These are phyloP conservation scores for Cosmia pyralina DNA, from an alignment of 2,888 invertebrate species.

Conservation along the genomic window DNA sequence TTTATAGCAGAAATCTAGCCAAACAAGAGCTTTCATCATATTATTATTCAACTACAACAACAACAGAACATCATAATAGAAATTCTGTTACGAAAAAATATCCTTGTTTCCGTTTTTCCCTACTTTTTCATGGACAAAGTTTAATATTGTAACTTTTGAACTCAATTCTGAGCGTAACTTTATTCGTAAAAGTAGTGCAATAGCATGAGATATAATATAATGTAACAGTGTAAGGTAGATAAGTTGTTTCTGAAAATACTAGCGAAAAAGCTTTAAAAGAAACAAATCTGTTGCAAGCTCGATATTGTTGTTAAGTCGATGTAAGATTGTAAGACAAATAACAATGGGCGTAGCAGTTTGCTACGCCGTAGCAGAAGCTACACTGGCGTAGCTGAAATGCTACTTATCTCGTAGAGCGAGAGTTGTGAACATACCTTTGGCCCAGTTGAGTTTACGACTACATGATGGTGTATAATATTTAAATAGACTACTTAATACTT, in stretches of 20 bases:
- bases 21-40: background rate
- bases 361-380: slow-evolving; percentile 12
- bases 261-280: background rate
- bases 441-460: background rate
- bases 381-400: slow-evolving; percentile 2
- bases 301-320: background rate
- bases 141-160: slow-evolving; percentile 50
- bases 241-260: background rate
- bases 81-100: slow-evolving; percentile 24
- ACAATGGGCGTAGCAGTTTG: slow-evolving; percentile 11
- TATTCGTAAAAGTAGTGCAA: slow-evolving; percentile 34
- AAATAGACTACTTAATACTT: background rate
- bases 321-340: background rate
- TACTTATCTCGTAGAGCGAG: slow-evolving; percentile 12
- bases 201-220: slow-evolving; percentile 4
- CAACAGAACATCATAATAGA: slow-evolving; percentile 13
- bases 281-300: background rate
- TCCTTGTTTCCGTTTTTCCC: slow-evolving; percentile 20
- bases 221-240: background rate
- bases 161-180: slow-evolving; percentile 39
- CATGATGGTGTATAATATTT: background rate
- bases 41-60: slow-evolving; percentile 6
- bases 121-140: slow-evolving; percentile 34
- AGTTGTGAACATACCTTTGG: background rate
- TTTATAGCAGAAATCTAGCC: background rate